Percentiles rank a stretch among this genome's conserved stretches.
Conservation (phyloP, 2,797 vertebrate species). For the Danio aesculapii region DNA sequence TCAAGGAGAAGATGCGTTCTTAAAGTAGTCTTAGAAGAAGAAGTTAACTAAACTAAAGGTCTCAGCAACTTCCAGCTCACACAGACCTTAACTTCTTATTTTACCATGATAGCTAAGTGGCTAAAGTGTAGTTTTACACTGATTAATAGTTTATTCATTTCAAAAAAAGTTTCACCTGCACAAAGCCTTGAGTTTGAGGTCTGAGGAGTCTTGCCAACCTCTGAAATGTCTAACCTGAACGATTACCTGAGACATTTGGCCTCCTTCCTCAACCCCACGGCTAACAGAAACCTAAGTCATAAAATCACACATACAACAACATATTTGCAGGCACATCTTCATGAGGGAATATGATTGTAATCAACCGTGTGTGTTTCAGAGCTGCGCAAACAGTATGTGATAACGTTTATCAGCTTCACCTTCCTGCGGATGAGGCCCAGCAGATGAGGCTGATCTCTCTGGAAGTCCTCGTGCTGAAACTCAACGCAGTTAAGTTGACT, state of each 20-base stretch:
- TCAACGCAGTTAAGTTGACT: conserved; percentile 20
- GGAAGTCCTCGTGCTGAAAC: conserved; percentile 59
- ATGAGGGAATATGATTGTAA: background rate
- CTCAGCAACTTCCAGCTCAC: too few relatives aligned
- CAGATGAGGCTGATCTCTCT: conserved; percentile 51
- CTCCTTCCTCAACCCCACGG: conserved; percentile 42
- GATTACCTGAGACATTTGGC: conserved; percentile 54
- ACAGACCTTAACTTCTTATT: too few relatives aligned
- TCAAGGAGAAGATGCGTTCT: too few relatives aligned
- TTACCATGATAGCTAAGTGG: background rate
- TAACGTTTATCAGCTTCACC: conserved; percentile 38
- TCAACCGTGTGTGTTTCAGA: background rate
- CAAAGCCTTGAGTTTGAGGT: conserved; percentile 57
- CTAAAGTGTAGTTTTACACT: conserved; percentile 3
- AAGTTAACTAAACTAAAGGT: too few relatives aligned
- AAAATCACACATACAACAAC: background rate
- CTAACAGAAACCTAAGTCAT: conserved; percentile 57
- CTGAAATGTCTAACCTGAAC: conserved; percentile 55
- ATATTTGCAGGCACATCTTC: background rate
- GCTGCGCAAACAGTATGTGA: background rate
- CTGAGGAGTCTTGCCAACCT: conserved; percentile 54
- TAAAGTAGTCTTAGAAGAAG: too few relatives aligned
- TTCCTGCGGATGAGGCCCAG: conserved; percentile 61
- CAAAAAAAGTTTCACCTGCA: conserved; percentile 50
- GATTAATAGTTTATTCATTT: background rate